Conservation (phyloP, 2,888 invertebrate species). For the Nomada hirtipes region DNA sequence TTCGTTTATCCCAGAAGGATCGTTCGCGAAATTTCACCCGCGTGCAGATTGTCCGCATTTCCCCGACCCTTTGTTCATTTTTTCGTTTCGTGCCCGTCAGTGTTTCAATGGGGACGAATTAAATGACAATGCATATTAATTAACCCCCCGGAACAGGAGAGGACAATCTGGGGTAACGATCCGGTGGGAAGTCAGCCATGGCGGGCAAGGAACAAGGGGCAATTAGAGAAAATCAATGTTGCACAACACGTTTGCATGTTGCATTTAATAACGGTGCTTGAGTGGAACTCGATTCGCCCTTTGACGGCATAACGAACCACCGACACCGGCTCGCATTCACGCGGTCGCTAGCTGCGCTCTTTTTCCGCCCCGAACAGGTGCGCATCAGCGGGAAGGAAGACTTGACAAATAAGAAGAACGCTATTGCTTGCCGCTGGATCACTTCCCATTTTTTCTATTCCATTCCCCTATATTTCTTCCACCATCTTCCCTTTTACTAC, state of each 20-base stretch:
- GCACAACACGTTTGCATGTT: conserved; percentile 63
- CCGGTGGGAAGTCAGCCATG: conserved; percentile 52
- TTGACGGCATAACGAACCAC: conserved; percentile 46
- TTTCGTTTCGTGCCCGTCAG: conserved; percentile 1
- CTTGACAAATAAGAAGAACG: not conserved
- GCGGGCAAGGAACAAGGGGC: conserved; percentile 60
- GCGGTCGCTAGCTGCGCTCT: not conserved
- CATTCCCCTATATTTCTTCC: not conserved
- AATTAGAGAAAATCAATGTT: conserved; percentile 68
- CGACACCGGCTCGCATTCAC: not conserved
- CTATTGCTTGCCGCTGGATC: conserved; percentile 17
- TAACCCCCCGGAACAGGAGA: conserved; percentile 41
- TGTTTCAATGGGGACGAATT: conserved; percentile 45
- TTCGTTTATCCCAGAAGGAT: too few species aligned
- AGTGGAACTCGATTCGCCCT: conserved; percentile 50
- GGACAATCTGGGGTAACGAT: conserved; percentile 60
- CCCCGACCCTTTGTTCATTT: not conserved
- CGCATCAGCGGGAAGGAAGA: too few species aligned
- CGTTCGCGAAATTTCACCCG: not conserved
- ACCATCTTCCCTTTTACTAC: not conserved
- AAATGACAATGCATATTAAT: conserved; percentile 65
- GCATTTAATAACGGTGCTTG: conserved; percentile 60
- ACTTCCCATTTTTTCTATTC: not conserved
- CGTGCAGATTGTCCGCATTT: not conserved
- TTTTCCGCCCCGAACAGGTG: conserved; percentile 1